phyloP scores from a whole-genome alignment of 2,888 invertebrate species.

The Nipponacmea schrenckii region DNA sequence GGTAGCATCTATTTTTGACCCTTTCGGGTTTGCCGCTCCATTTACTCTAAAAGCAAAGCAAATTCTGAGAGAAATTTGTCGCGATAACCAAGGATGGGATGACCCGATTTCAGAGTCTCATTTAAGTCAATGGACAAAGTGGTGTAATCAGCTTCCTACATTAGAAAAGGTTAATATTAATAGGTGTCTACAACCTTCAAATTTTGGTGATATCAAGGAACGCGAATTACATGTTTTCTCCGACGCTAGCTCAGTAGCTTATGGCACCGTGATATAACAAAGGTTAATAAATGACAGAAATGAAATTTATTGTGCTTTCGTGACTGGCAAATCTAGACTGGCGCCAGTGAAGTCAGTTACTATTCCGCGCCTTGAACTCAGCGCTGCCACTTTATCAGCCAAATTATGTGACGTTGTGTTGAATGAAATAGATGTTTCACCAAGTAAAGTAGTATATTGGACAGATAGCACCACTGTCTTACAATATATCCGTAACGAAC shows the following conservation, averaged over 20 bases:
- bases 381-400: slow-evolving; percentile 15
- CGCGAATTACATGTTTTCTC: slow-evolving; percentile 27
- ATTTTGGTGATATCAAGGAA: slow-evolving; percentile 15
- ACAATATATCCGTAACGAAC: too few relatives aligned
- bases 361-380: slow-evolving; percentile 12
- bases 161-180: slow-evolving; percentile 2
- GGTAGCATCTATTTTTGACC: background rate
- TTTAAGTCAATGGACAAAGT: background rate
- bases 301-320: slow-evolving; percentile 21
- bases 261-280: slow-evolving; percentile 24
- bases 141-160: background rate
- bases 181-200: slow-evolving; percentile 20
- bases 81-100: slow-evolving; percentile 4
- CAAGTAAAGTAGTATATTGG: slow-evolving; percentile 14
- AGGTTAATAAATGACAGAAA: slow-evolving; percentile 18
- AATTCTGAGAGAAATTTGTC: background rate
- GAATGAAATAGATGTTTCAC: slow-evolving; percentile 9
- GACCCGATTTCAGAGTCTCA: slow-evolving; percentile 1
- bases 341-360: slow-evolving; percentile 12
- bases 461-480: slow-evolving; percentile 27
- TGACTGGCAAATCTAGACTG: slow-evolving; percentile 14
- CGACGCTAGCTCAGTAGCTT: slow-evolving; percentile 27
- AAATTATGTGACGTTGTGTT: slow-evolving; percentile 3
- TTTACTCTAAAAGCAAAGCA: slow-evolving; percentile 2
- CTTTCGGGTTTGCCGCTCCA: slow-evolving; percentile 10